Evolutionary conservation across 2,113 vertebrate species (phyloP).

Genomic region (Microcebus jonahi): DNA sequence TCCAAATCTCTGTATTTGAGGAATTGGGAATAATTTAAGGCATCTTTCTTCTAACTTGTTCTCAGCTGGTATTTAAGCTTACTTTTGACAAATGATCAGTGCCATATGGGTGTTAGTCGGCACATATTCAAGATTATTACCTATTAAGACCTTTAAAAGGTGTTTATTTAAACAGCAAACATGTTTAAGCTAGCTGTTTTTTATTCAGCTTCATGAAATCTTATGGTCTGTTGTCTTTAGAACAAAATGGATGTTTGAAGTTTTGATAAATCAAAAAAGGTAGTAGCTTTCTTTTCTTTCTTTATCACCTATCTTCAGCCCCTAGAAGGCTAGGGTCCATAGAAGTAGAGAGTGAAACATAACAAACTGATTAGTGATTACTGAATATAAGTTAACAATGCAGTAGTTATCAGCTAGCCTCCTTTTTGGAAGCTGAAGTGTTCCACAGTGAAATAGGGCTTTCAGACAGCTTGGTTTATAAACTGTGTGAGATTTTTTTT

Average conservation of each 20-base stretch:
- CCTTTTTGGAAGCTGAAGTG: background rate
- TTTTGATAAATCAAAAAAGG: constrained; percentile 29
- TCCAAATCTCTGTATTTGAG: background rate
- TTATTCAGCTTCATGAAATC: background rate
- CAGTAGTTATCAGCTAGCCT: background rate
- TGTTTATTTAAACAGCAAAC: constrained; percentile 6
- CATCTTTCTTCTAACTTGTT: background rate
- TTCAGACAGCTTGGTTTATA: background rate
- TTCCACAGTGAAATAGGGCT: background rate
- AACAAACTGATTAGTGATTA: background rate
- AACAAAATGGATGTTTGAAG: background rate
- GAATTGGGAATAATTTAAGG: background rate
- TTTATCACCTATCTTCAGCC: background rate
- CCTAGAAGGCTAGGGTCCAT: background rate
- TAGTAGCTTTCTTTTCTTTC: background rate
- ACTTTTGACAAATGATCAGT: background rate
- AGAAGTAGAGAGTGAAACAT: background rate
- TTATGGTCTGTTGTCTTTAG: background rate
- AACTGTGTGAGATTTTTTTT: background rate
- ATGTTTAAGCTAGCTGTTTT: background rate
- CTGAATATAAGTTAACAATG: background rate
- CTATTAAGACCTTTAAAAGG: background rate
- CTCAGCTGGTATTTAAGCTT: background rate
- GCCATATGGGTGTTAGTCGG: background rate
- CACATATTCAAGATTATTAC: background rate